Evolutionary conservation across 2,888 invertebrate genomes (phyloP).

Genomic region (Asteroscopus sphinx): DNA sequence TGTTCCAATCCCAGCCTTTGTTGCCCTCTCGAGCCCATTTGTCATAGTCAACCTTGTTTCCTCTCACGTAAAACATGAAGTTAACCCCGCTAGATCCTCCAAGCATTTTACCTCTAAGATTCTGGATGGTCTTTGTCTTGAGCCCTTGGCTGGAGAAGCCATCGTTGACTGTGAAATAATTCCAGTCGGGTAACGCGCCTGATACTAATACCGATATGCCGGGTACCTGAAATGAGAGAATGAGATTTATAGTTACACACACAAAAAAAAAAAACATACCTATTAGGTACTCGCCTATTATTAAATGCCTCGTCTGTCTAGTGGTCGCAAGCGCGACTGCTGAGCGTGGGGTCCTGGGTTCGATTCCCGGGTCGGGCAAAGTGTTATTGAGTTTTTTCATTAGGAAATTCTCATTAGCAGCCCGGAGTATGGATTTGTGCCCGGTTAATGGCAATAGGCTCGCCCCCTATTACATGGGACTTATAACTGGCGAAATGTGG

Average conservation of each 20-base stretch:
- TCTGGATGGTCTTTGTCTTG: slow-evolving; percentile 56
- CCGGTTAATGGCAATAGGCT: too few species aligned
- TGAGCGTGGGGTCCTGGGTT: too few species aligned
- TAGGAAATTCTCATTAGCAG: too few species aligned
- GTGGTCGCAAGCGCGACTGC: too few species aligned
- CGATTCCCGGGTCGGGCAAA: too few species aligned
- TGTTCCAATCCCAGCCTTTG: slow-evolving; percentile 72
- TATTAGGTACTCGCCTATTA: too few species aligned
- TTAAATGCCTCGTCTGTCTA: too few species aligned
- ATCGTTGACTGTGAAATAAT: slow-evolving; percentile 71
- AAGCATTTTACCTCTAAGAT: slow-evolving; percentile 91
- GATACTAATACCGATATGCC: slow-evolving; percentile 52
- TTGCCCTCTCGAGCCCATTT: slow-evolving; percentile 92
- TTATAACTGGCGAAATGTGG: too few species aligned
- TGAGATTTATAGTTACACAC: not conserved
- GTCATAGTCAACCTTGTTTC: slow-evolving; percentile 91
- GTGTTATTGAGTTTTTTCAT: too few species aligned
- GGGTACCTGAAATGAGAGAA: slow-evolving; percentile 58
- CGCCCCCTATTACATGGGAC: too few species aligned
- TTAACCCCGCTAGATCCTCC: slow-evolving; percentile 92
- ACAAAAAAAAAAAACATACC: too few species aligned
- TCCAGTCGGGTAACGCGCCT: slow-evolving; percentile 90
- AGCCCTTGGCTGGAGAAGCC: slow-evolving; percentile 64
- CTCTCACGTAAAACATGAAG: slow-evolving; percentile 91
- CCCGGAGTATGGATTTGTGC: too few species aligned